Base-by-base conservation (phyloP, 2,113 vertebrate genomes). In the Desmodus rotundus region DNA sequence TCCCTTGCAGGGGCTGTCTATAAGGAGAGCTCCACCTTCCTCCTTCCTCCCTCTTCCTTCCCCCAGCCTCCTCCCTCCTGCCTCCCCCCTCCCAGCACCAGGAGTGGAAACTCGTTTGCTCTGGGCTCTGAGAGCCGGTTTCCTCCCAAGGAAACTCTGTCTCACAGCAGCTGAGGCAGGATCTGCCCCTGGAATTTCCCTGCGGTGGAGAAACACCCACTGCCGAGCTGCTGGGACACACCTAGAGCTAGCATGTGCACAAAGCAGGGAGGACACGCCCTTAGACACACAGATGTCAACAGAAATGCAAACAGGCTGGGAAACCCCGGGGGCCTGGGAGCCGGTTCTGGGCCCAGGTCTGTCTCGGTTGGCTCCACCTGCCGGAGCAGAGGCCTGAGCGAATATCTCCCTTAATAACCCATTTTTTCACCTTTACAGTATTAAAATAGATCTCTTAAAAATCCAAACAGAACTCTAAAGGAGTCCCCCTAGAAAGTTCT, bases 71-170 rank as follows among this genome's bases (percentile, higher is more conserved):
- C 33, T 3, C 17, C 33, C 31, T 12, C 31, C 45, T 45, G 4
- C 11, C 80, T 4, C 7, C 52, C 19, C 24, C 7, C 17, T 54
- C 74, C 19, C 67, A 38, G 19, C 72, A 31, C 82, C 41, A 17
- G 26, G 14, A 1, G 50, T 65, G 56, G 93, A 95, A 88, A 97
- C 96, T 68, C 81, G 89, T 45, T 12, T 19, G 6, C 50, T 83
- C n/a, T 89, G 58, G 96, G 68, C 43, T 1, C 77, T 24, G 47
- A 52, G 92, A 88, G 70, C 76, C 0, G 1, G 41, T 97, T 98
- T 97, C 95, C 74, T 95, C 97, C 83, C 94, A 0, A 1, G 93
- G 97, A 95, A 97, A 47, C 0, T 19, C 26, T 13, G 33, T 33
- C 0, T 2, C 83, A 89, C 94, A 2, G 65, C 33, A 41, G 76